Evolutionary conservation across 2,113 vertebrate species (phyloP).

Genomic region (Desmodus rotundus): DNA sequence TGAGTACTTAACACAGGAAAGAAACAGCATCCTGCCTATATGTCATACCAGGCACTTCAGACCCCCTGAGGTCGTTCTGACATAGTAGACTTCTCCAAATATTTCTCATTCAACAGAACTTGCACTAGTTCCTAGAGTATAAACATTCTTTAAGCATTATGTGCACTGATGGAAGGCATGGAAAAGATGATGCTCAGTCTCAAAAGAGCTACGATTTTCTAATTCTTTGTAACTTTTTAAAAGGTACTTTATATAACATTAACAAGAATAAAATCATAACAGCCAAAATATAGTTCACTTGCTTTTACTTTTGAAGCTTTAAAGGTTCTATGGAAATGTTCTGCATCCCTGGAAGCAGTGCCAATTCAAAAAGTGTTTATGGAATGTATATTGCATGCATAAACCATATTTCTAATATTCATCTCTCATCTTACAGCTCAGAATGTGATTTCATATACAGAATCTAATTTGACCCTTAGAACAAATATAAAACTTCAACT

Average conservation of each 20-base stretch:
- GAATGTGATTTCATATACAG: neutral
- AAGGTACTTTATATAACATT: neutral
- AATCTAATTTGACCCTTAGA: neutral
- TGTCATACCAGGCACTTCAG: neutral
- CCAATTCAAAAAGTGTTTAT: neutral
- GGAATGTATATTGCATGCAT: neutral
- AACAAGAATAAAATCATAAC: neutral
- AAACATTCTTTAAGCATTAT: neutral
- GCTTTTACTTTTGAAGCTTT: neutral
- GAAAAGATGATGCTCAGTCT: neutral
- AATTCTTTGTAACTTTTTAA: neutral
- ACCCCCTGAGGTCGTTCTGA: neutral
- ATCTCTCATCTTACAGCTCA: neutral
- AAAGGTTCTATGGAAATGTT: neutral
- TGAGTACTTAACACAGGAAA: neutral
- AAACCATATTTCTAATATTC: neutral
- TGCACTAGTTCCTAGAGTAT: neutral
- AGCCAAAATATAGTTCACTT: neutral
- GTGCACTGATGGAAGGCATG: neutral
- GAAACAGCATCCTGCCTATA: neutral
- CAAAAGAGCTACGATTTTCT: neutral
- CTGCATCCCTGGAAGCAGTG: neutral
- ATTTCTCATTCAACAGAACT: neutral
- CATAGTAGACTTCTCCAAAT: neutral
- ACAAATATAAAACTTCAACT: neutral